A percentile compares a stretch with the other conserved stretches of the same genome.
Evolutionary conservation across 2,113 vertebrate genomes (phyloP).

Genomic region (Salvator merianae): DNA sequence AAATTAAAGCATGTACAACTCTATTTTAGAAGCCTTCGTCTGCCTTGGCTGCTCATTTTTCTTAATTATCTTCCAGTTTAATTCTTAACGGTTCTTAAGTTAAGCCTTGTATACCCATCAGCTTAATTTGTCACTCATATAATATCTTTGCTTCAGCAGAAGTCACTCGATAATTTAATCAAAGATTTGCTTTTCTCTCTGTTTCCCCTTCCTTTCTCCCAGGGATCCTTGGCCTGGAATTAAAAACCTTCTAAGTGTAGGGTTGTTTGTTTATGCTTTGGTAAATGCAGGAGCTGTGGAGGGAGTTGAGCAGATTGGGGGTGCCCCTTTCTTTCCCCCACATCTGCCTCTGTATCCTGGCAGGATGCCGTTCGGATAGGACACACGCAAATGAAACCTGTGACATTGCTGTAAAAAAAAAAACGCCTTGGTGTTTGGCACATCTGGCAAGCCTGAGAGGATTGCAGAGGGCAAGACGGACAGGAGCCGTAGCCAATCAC

Average conservation of each 20-base stretch:
- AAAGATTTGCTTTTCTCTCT: background rate
- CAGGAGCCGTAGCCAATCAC: no score
- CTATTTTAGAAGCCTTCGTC: background rate
- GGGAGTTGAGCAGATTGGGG: no score
- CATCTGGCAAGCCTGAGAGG: no score
- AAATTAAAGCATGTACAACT: background rate
- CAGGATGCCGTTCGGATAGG: no score
- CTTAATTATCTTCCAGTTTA: background rate
- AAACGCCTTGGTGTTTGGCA: no score
- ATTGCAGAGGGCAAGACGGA: no score
- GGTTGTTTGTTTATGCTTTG: slow-evolving; percentile 7
- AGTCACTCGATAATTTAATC: background rate
- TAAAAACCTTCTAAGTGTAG: rapidly evolving
- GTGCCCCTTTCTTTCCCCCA: no score
- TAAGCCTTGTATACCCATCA: background rate
- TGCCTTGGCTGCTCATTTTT: rapidly evolving
- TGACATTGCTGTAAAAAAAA: no score
- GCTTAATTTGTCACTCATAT: rapidly evolving
- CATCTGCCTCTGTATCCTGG: no score
- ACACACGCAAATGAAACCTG: no score
- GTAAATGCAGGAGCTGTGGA: rapidly evolving
- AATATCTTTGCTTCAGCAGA: slow-evolving; percentile 6
- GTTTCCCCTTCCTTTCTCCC: background rate
- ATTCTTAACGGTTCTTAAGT: background rate
- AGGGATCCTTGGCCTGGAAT: background rate